Base-by-base conservation (phyloP, 2,113 vertebrate genomes). In the Anguilla japonica region DNA sequence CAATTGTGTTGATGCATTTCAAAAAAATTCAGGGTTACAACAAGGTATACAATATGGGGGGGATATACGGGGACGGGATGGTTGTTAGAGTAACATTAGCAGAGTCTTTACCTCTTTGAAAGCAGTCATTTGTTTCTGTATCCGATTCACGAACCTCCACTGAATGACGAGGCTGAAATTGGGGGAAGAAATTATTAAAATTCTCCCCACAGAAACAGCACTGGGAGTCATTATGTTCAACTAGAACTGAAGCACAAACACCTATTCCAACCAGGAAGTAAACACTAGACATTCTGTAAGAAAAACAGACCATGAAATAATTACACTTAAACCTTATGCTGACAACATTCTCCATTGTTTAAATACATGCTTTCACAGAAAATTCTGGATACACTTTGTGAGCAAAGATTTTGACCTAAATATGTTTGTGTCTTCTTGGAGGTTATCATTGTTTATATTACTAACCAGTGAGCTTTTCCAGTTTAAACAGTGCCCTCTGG, bases 101-200 rank as follows among this genome's bases (percentile, higher is more conserved):
- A 41, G 14, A 26, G 8, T 53, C 22, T 26, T 82, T 95, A 99
- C 98, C 96, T 99, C 98, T 92, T 98, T 99, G 90, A 99, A 99
- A 75, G 98, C 97, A 79, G 96, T 96, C 98, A 99, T 99, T 92
- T 99, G 98, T 90, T 97, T 98, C 95, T 97, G 98, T 67, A 99
- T 95, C 91, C 98, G 94, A 95, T 98, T 98, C 86, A 98, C 98
- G 94, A 99, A 99, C 87, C 98, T 97, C 98, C 98, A 99, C 86
- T 99, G 98, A 91, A 99, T 99, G 85, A 99, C 98, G 88, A 98
- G 97, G 93, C 98, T 99, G 92, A 34, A 89, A 50, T 29, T 34
- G 91, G 81, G 87, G 81, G 85, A 22, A 50, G 39, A 20, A 43
- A 4, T 39, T 0, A 84, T 78, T 67, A 87, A 56, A 83, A 29